Conservation (phyloP, 2,113 vertebrate species). For the Chrysemys picta region DNA sequence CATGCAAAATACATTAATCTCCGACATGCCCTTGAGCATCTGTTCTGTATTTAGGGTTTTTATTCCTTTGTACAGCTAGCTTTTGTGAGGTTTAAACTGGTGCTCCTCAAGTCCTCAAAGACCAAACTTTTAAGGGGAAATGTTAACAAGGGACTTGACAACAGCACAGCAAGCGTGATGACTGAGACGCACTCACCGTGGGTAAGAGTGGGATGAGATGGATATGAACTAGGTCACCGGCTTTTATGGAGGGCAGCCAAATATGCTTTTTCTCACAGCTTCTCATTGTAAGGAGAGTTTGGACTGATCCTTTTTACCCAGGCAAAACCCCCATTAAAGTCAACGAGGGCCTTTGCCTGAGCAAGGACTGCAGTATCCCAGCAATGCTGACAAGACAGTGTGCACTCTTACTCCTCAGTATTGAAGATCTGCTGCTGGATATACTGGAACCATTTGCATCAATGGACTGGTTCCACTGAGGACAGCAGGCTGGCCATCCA, state of each 20-base stretch:
- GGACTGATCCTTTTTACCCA: neutral
- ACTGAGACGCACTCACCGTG: too few relatives aligned
- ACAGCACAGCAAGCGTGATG: accelerated
- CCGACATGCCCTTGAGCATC: neutral
- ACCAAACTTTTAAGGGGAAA: neutral
- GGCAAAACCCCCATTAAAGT: neutral
- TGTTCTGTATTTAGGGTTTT: neutral
- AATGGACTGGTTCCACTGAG: neutral
- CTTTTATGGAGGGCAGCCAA: neutral
- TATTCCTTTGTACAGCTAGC: neutral
- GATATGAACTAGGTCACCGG: neutral
- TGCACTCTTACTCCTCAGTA: neutral
- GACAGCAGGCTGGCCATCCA: neutral
- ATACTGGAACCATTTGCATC: accelerated
- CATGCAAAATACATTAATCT: neutral
- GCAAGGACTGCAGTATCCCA: neutral
- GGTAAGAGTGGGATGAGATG: neutral
- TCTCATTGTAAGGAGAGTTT: neutral
- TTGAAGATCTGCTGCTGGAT: neutral
- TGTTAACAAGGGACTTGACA: neutral
- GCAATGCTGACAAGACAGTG: neutral
- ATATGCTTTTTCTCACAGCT: neutral
- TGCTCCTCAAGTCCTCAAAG: accelerated
- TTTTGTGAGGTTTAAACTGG: neutral
- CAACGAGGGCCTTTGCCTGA: neutral